Base-by-base conservation (phyloP, 2,888 invertebrate species). In the Chouioia cunea region DNA sequence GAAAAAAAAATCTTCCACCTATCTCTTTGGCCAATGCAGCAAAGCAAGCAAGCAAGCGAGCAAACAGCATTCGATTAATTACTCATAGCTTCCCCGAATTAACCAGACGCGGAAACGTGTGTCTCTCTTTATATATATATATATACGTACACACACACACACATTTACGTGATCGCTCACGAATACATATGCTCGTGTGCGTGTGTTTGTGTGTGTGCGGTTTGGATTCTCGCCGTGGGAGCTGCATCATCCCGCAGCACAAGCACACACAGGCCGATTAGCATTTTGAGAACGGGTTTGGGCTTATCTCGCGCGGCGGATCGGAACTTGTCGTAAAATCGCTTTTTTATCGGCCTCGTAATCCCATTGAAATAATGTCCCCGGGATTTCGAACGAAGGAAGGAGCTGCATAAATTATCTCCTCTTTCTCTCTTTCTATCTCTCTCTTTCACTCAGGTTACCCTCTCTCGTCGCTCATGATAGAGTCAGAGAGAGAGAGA, bases 331-430 rank as follows among this genome's bases (percentile, higher is more conserved):
- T 20, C 52, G 52, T 52, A 18, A 52, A 20, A 20, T 22, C 18
- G 20, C 52, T 52, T 20, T 52, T 14, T 14, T 36, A 36, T 36
- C 36, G 36, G 36, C 36, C 36, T 36, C 36, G 36, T 36, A 36
- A 64, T 52, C 53, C 54, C 53, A 53, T 44, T 46, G 54, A 52
- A 53, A 53, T 64, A 64, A 64, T 46, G 53, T 46, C 54, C 54
- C 53, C 63, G 36, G 36, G 36, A 36, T 36, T 36, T 36, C 36
- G 36, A 36, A 12, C 36, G 36, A 36, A 36, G 36, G 12, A 12
- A 36, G 36, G 36, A 36, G 36, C 18, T 10, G 52, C 52, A 52
- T 52, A 20, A 52, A 52, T 18, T 22, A 52, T 22, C 22, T 52
- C 18, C 52, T 52, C 22, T 20, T 52, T 4, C 22, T 20, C 8